A percentile compares a stretch with the other conserved stretches of the same genome.
Evolutionary conservation across 2,113 vertebrate species (phyloP).

Genomic region (Ivindomyrus marchei): DNA sequence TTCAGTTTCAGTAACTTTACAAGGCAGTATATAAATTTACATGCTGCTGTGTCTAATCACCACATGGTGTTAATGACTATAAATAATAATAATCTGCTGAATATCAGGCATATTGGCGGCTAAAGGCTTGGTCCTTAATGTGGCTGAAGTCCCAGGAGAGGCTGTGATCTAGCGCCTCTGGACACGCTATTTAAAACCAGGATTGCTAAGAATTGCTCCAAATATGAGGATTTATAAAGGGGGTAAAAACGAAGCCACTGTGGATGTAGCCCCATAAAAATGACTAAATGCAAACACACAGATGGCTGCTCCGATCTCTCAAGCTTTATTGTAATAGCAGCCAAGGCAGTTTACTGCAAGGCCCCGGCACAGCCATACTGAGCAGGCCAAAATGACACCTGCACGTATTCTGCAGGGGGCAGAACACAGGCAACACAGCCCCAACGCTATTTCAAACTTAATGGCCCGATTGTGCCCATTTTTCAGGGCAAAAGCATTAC

Average conservation of each 20-base stretch:
- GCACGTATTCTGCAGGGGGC: neutral
- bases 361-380: neutral
- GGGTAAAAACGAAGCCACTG: neutral
- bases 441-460: neutral
- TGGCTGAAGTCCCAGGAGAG: neutral
- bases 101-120: neutral
- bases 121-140: neutral
- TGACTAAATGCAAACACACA: neutral
- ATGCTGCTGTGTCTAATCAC: neutral
- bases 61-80: neutral
- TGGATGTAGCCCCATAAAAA: neutral
- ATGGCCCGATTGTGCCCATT: neutral
- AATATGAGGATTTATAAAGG: neutral
- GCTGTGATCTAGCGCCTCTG: neutral
- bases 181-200: neutral
- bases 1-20: neutral
- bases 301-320: neutral
- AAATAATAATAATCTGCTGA: neutral
- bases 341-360: neutral
- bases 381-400: neutral
- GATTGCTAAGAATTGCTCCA: neutral
- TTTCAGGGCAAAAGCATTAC: neutral
- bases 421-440: neutral
- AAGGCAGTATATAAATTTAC: neutral
- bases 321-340: neutral